phyloP scores from a whole-genome alignment of 2,797 vertebrate genomes.

The Catostomus latipinnis region DNA sequence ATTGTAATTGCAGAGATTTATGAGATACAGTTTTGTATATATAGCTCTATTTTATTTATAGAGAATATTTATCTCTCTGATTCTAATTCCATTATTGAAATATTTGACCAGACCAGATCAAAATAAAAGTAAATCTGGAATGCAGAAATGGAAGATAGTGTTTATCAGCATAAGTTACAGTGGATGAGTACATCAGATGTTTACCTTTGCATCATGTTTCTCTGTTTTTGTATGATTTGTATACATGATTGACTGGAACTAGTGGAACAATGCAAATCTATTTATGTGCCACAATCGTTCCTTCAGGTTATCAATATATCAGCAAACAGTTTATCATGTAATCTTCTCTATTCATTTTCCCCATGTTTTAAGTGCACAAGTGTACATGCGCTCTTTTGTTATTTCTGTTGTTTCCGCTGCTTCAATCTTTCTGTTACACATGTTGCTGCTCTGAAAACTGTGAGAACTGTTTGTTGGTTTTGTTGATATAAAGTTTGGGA shows the following conservation, averaged over 20 bases:
- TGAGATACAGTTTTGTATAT: slow-evolving; percentile 46
- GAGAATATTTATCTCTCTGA: slow-evolving; percentile 26
- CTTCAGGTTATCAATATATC: not conserved
- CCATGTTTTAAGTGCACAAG: slow-evolving; percentile 2
- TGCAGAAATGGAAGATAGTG: not conserved
- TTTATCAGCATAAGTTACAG: not conserved
- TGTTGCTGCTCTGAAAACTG: slow-evolving; percentile 42
- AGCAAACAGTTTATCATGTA: not conserved
- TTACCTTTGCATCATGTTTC: not conserved
- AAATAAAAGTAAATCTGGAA: not conserved
- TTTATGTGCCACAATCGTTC: not conserved
- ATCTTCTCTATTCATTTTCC: not conserved
- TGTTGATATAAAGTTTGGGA: slow-evolving; percentile 2
- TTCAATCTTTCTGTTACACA: slow-evolving; percentile 47
- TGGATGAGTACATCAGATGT: not conserved
- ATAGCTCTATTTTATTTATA: slow-evolving; percentile 51
- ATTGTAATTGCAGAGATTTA: slow-evolving; percentile 50
- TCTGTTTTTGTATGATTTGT: not conserved
- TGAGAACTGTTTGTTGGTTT: slow-evolving; percentile 28
- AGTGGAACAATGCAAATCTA: not conserved
- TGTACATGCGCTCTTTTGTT: not conserved
- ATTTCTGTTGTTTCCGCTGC: not conserved
- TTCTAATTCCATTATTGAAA: slow-evolving; percentile 20
- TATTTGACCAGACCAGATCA: slow-evolving; percentile 12
- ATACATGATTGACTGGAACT: slow-evolving; percentile 20